phyloP scores from a whole-genome alignment of 2,113 vertebrate species.

The Forbesichthys papilliferus region DNA sequence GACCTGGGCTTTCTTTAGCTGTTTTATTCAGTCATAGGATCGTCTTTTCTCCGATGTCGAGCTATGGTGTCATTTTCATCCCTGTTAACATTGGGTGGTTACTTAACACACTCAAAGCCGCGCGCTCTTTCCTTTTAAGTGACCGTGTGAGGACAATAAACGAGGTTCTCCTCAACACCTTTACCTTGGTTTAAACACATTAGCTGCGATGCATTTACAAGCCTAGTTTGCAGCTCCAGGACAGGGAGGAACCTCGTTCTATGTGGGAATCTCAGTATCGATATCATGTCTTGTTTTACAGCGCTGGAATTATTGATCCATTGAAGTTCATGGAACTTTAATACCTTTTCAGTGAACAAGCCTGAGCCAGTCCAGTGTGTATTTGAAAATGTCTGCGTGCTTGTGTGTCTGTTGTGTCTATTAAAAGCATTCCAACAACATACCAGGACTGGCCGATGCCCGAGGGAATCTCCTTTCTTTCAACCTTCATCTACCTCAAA shows the following conservation, averaged over 20 bases:
- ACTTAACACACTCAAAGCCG: constrained; percentile 8
- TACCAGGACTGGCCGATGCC: constrained; percentile 39
- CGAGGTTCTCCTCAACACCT: too few species aligned
- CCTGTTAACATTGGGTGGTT: neutral
- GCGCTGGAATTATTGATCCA: constrained; percentile 31
- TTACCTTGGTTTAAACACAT: too few species aligned
- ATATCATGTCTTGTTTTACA: too few species aligned
- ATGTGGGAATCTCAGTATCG: too few species aligned
- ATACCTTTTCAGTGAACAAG: constrained; percentile 12
- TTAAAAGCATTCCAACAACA: constrained; percentile 57
- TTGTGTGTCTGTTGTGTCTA: constrained; percentile 21
- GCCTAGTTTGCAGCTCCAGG: too few species aligned
- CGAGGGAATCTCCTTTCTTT: constrained; percentile 17
- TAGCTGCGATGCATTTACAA: too few species aligned
- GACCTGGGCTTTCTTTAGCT: too few species aligned
- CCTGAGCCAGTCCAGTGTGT: constrained; percentile 34
- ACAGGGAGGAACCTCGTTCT: too few species aligned
- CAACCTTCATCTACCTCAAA: constrained; percentile 37
- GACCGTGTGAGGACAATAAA: neutral
- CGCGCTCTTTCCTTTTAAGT: neutral
- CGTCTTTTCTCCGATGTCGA: too few species aligned
- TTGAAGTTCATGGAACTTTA: constrained; percentile 5
- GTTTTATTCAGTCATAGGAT: too few species aligned
- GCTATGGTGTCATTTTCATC: neutral
- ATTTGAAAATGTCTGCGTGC: neutral